Conservation (phyloP, 2,888 invertebrate species). For the Brenthis daphne region DNA sequence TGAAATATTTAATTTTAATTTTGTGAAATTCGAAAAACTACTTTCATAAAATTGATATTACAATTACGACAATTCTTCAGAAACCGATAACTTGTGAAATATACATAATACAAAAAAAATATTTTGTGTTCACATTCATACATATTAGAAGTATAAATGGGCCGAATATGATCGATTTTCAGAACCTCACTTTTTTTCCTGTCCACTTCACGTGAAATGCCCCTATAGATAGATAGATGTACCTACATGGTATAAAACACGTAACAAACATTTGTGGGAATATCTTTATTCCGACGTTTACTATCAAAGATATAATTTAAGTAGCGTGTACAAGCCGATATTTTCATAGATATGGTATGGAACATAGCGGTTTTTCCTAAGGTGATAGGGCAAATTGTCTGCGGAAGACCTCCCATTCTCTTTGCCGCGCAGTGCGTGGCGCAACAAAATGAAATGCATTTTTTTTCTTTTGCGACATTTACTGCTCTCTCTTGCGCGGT, state of each 20-base stretch:
- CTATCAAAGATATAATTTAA: slow-evolving; percentile 4
- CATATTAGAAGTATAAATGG: too few species aligned
- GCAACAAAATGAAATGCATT: slow-evolving; percentile 17
- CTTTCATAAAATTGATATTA: too few species aligned
- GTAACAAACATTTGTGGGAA: slow-evolving; percentile 4
- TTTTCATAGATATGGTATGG: slow-evolving; percentile 15
- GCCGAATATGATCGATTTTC: too few species aligned
- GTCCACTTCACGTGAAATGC: too few species aligned
- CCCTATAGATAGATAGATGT: neutral
- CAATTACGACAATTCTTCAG: too few species aligned
- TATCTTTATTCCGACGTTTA: neutral
- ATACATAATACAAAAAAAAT: too few species aligned
- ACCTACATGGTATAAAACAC: neutral
- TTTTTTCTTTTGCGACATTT: slow-evolving; percentile 7
- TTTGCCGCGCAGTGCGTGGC: slow-evolving; percentile 12
- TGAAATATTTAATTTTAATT: too few species aligned
- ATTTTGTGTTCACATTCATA: too few species aligned
- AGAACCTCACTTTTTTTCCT: too few species aligned
- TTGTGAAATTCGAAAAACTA: too few species aligned
- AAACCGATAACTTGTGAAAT: too few species aligned
- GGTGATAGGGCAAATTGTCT: slow-evolving; percentile 41
- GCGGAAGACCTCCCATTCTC: slow-evolving; percentile 36
- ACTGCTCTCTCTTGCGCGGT: neutral
- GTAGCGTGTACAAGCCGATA: slow-evolving; percentile 6
- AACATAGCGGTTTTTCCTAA: slow-evolving; percentile 29